Evolutionary conservation across 2,113 vertebrate genomes (phyloP).

Genomic region (Sylvia atricapilla): DNA sequence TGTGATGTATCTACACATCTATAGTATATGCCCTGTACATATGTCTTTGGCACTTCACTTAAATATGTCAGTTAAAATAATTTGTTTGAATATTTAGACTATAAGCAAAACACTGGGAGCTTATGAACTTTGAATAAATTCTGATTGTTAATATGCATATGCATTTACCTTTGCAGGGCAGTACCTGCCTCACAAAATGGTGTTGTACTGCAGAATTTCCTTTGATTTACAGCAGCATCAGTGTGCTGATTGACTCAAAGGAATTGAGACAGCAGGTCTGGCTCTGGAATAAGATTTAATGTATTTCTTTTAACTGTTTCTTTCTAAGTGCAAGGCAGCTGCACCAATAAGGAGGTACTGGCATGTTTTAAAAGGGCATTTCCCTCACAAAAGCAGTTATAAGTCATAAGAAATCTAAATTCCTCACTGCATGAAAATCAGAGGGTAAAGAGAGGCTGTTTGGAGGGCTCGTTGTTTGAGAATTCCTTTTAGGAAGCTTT

Average conservation of each 20-base stretch:
- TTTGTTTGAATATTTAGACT: neutral
- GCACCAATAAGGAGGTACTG: neutral
- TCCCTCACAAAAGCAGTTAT: neutral
- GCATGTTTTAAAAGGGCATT: neutral
- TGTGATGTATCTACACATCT: neutral
- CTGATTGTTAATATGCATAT: neutral
- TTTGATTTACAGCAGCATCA: constrained; percentile 24
- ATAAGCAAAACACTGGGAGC: neutral
- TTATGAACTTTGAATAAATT: neutral
- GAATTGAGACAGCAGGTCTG: constrained; percentile 13
- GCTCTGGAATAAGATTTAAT: neutral
- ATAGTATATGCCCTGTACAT: neutral
- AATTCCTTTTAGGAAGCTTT: constrained; percentile 10
- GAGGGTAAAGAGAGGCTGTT: neutral
- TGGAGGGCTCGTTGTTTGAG: neutral
- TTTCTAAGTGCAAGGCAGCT: neutral
- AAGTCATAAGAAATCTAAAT: neutral
- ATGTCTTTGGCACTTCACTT: neutral
- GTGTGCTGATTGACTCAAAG: constrained; percentile 17
- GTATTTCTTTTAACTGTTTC: constrained; percentile 26
- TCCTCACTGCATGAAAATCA: neutral
- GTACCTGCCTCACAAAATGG: neutral
- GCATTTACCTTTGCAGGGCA: neutral
- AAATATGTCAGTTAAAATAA: neutral
- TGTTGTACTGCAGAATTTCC: neutral